Conservation (phyloP, 2,113 vertebrate genomes). For the Addax nasomaculatus region DNA sequence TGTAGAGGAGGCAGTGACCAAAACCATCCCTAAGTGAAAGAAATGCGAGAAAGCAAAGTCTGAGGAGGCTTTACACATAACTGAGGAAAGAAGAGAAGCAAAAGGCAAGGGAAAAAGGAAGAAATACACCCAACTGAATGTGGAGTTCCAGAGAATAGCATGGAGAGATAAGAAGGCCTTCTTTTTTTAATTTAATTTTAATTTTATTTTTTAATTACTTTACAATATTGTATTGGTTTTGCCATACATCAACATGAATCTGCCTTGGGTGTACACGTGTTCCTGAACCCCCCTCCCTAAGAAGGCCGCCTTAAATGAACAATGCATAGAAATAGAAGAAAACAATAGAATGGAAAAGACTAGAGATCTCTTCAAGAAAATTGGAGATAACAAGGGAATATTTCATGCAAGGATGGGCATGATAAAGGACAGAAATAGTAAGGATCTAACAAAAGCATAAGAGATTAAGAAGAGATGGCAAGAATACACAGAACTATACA, state of each 20-base stretch:
- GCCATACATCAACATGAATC: too few species aligned
- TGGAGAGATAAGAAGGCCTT: neutral
- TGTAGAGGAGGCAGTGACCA: neutral
- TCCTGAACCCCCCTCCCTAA: neutral
- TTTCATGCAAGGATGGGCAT: neutral
- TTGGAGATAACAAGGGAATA: neutral
- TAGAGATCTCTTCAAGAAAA: neutral
- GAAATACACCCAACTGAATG: neutral
- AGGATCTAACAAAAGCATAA: neutral
- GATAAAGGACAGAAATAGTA: neutral
- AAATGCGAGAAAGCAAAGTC: neutral
- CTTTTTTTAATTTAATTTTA: neutral
- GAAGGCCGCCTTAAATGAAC: neutral
- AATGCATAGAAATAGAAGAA: neutral
- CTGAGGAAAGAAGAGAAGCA: neutral
- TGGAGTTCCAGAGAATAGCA: neutral
- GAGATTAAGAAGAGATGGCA: neutral
- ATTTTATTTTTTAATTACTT: too few species aligned
- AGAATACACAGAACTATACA: neutral
- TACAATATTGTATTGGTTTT: too few species aligned
- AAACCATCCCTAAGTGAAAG: neutral
- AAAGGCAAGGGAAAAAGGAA: neutral
- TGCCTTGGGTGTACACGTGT: fast-evolving
- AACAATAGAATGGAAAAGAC: neutral
- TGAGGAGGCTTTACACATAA: neutral